Evolutionary conservation across 2,888 invertebrate genomes (phyloP), one percentile per base, ranked within the genome.

Genomic region (Coenonympha glycerion): DNA sequence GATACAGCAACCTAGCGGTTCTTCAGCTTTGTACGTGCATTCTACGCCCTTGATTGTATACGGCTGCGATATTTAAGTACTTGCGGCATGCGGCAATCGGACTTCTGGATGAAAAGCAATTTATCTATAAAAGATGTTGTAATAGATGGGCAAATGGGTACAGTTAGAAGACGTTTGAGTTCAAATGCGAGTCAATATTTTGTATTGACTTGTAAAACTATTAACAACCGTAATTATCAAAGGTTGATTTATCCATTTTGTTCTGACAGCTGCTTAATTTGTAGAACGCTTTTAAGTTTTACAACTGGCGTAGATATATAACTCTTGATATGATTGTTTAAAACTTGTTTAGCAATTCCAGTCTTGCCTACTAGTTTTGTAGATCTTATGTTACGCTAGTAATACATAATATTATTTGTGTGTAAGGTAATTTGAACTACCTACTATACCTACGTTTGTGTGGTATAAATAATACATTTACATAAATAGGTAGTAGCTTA

Each of bases 1-100:
- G 83, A 86, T 84, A 83, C 70, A 71, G 75, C 71, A 69, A 72
- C 66, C 68, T 85, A 86, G 84, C 86, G 85, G 85, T 83, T 76
- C 71, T 76, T 61, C 59, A 70, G 69, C 70, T 64, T 63, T 62
- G 65, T 73, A 71, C 73, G 71, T 69, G 68, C 62, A 62, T n/a
- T 57, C 55, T 69, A 75, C 76, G 74, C 77, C 80, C 81, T 81
- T 54, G 57, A 59, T 57, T 55, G 52, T 49, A 44, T 31, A 41
- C 53, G 18, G 36, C 53, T 36, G 41, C 50, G 11, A 50, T 30
- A 48, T 57, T 48, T 42, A 62, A 61, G 63, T 62, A 47, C 62
- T 65, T 66, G 68, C 65, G 66, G 59, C 58, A 65, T 63, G 57
- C 37, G 30, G 19, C 65, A 53, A 56, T 47, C 36, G 59, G 57